Evolutionary conservation across 2,113 vertebrate genomes (phyloP), one percentile per base, ranked within the genome.

Genomic region (Protobothrops flavoviridis): DNA sequence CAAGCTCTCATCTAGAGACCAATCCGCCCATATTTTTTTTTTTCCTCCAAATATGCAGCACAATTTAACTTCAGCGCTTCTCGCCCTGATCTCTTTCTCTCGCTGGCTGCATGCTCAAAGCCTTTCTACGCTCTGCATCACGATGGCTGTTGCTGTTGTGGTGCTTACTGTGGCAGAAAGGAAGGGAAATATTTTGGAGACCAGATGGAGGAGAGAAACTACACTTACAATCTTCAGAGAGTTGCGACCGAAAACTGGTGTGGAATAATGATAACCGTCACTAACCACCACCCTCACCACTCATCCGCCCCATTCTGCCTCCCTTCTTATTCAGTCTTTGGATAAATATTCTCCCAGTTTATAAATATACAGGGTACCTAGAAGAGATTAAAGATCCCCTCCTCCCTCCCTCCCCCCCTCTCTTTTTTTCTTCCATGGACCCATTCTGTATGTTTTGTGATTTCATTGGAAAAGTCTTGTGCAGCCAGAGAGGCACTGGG

Each of bases 21-120:
- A 98, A 98, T 98, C 98, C 99, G 98, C 98, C 98, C 98, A 98
- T 99, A 50, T 50, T 50, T 9, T 97, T 98, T 85, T 50, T 17
- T n/a, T 39, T 50, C 21, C 90, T 90, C 74, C 74, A 81, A 98
- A 98, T 97, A 98, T 98, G 99, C 98, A 99, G 98, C 98, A 98
- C 98, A 98, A 98, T 99, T 98, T 98, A 98, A 99, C 98, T 99
- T 98, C 97, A 97, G 97, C 96, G 97, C 98, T 98, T 50, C 97
- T 98, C 98, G 96, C 96, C 97, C 97, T 98, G 98, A 98, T 99
- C 98, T 98, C 97, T 97, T 33, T n/a, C 97, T 97, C 97, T 97
- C 97, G 97, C 97, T 97, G 97, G 97, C 98, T 97, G 97, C 97
- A 96, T 97, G 94, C 98, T 98, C 97, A 98, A 98, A 99, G 98